Evolutionary conservation across 2,113 vertebrate species (phyloP).

Genomic region (Spizaetus ornatus): DNA sequence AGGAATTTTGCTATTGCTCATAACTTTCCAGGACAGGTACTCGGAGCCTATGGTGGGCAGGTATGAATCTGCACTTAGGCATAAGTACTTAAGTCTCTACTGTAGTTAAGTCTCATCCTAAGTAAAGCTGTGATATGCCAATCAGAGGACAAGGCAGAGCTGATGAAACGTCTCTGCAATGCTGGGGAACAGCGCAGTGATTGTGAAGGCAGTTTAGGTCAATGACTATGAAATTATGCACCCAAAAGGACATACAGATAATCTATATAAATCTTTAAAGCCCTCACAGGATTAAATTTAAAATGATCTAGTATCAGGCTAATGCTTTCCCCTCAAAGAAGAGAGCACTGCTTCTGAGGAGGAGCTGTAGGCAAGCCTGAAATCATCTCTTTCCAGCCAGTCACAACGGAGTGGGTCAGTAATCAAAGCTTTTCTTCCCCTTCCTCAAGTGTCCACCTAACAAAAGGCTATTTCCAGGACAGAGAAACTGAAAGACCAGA

Average conservation of each 20-base stretch:
- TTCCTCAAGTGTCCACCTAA: background rate
- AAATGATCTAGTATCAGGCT: background rate
- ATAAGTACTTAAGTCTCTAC: background rate
- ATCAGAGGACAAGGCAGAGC: background rate
- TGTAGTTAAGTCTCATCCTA: background rate
- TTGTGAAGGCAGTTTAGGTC: background rate
- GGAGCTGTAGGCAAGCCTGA: background rate
- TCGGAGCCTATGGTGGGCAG: background rate
- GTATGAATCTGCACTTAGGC: background rate
- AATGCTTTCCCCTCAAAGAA: background rate
- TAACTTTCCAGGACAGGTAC: background rate
- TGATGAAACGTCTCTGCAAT: background rate
- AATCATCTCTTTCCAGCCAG: background rate
- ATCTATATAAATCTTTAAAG: constrained; percentile 14
- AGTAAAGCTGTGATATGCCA: background rate
- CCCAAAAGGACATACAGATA: background rate
- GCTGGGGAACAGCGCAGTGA: background rate
- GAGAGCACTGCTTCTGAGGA: background rate
- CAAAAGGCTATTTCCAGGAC: background rate
- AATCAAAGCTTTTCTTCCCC: background rate
- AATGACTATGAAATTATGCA: background rate
- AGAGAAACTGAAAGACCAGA: background rate
- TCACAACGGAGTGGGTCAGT: background rate
- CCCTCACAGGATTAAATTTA: background rate
- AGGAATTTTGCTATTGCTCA: background rate